Evolutionary conservation across 2,888 invertebrate species (phyloP), one percentile per base, ranked within the genome.

Genomic region (Himalopsyche anomala): DNA sequence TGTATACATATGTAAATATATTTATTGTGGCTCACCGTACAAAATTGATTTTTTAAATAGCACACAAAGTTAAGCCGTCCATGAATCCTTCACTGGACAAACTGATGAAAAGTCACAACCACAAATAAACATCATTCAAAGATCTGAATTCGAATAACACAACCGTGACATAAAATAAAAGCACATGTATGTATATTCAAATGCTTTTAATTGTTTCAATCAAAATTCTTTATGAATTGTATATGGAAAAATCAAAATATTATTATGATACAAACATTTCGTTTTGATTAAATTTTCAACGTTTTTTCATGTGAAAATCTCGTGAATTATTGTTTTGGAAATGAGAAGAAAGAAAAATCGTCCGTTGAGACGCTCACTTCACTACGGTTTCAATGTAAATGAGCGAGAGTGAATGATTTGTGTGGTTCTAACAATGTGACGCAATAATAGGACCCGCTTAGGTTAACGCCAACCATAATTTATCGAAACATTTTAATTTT

Each of bases 401-500:
- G 74, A 74, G 74, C 74, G 74, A 74, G 74, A 74, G 74, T 74
- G 74, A 74, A 74, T 74, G 38, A 74, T 74, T 74, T 74, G 74
- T 74, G 9, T 74, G 38, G 9, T 36, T 74, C 74, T 38, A 36
- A 74, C 74, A 74, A 74, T 38, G 74, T 74, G 74, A 74, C 74
- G 38, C 74, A 74, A 74, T 74, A 74, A 12, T 74, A 5, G 36
- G 74, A 38, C 74, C 74, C 74, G 74, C 36, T 74, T 11, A 74
- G 15, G 74, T 3, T 74, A 74, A 36, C 74, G 36, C 19, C 19
- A 74, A 74, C 74, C 74, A 36, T 74, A 36, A 19, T 2, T 74
- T 74, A 36, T 15, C 36, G 74, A 74, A 74, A 74, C 38, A 15
- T 9, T 15, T 36, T 38, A 38, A 11, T 36, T 51, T 15, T 51